Percentiles rank a stretch among this genome's conserved stretches.
phyloP scores from a whole-genome alignment of 2,113 vertebrate species.

The Glaucomys volans region DNA sequence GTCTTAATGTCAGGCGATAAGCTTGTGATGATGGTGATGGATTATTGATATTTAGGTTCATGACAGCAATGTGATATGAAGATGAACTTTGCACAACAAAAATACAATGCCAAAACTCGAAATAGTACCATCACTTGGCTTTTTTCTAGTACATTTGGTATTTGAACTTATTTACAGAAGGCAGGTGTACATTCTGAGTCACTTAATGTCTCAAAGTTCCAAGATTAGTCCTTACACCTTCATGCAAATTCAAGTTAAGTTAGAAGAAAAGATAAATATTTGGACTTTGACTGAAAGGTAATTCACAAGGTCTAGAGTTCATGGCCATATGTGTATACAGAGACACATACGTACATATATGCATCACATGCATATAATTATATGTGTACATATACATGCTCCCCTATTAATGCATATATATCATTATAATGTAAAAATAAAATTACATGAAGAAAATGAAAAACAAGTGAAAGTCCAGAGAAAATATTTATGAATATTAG shows the following conservation, averaged over 20 bases:
- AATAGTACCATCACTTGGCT: not conserved
- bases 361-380: not conserved
- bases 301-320: not conserved
- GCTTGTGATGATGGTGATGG: not conserved
- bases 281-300: not conserved
- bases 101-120: not conserved
- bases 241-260: not conserved
- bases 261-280: not conserved
- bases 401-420: not conserved
- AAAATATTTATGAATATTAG: not conserved
- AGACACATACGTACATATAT: not conserved
- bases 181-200: not conserved
- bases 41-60: not conserved
- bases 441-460: not conserved
- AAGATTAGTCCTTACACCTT: not conserved
- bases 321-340: not conserved
- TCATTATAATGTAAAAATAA: not conserved
- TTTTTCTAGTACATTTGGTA: conserved; percentile 1
- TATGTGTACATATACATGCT: too few species aligned
- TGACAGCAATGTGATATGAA: not conserved
- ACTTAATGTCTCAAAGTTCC: not conserved
- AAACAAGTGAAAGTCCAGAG: not conserved
- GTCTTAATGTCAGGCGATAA: not conserved
- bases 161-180: not conserved
- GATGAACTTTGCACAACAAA: not conserved